A percentile compares a stretch with the other conserved stretches of the same genome.
These are phyloP conservation scores for Dendrolimus punctatus DNA, from an alignment of 1,140 invertebrate species.

Conservation along the genomic window DNA sequence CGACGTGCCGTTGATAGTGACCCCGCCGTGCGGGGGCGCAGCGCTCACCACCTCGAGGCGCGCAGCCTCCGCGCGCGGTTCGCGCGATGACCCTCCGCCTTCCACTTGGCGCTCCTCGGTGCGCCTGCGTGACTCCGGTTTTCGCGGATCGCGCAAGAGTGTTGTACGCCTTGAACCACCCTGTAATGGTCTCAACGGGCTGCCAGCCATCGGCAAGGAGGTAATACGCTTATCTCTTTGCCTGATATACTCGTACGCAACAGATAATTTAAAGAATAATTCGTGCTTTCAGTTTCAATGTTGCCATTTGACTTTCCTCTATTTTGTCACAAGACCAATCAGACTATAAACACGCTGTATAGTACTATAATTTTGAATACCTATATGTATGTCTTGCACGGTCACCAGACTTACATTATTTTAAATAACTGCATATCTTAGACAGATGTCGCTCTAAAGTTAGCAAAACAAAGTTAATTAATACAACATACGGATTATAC, in stretches of 20 bases:
- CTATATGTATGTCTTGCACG: no score
- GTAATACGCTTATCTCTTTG: slow-evolving; percentile 58
- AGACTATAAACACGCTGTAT: no score
- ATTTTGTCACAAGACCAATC: no score
- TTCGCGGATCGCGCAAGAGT: slow-evolving; percentile 73
- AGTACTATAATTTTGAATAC: no score
- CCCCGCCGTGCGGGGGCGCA: slow-evolving; percentile 45
- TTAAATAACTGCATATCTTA: no score
- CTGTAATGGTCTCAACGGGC: slow-evolving; percentile 73
- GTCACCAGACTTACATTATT: no score
- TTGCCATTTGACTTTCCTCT: neutral
- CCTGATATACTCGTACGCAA: slow-evolving; percentile 21
- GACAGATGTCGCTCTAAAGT: no score
- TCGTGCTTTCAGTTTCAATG: neutral
- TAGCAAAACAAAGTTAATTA: no score
- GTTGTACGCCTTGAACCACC: slow-evolving; percentile 74
- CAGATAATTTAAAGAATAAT: neutral
- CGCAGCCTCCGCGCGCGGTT: slow-evolving; percentile 49
- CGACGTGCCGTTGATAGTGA: slow-evolving; percentile 61
- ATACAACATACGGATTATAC: no score
- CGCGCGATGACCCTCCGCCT: slow-evolving; percentile 47
- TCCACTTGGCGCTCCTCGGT: slow-evolving; percentile 74
- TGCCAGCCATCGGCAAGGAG: slow-evolving; percentile 70
- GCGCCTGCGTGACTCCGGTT: slow-evolving; percentile 73
- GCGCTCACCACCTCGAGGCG: slow-evolving; percentile 48